A percentile compares a stretch with the other conserved stretches of the same genome.
phyloP scores from a whole-genome alignment of 1,140 invertebrate genomes.

The Drosophila mojavensis region DNA sequence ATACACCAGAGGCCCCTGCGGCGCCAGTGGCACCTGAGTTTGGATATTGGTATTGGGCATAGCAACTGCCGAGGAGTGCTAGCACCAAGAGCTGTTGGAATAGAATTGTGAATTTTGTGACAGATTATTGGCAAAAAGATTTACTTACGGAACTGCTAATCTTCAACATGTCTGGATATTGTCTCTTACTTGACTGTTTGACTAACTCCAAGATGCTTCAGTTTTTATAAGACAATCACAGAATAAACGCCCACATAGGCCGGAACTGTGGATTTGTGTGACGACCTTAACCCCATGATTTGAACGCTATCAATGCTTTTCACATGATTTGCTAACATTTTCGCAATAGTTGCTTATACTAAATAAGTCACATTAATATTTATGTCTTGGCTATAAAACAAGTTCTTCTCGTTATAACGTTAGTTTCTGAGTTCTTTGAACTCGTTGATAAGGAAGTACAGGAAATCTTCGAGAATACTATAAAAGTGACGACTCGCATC shows the following conservation, averaged over 20 bases:
- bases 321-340: constrained; percentile 61
- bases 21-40: not conserved
- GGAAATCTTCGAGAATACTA: constrained; percentile 60
- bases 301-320: constrained; percentile 72
- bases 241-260: constrained; percentile 56
- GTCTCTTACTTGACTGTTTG: constrained; percentile 63
- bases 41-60: constrained; percentile 67
- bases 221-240: constrained; percentile 62
- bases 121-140: not conserved
- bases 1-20: not conserved
- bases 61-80: constrained; percentile 41
- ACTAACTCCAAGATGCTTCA: constrained; percentile 16
- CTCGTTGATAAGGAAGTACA: constrained; percentile 65
- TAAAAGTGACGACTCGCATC: constrained; percentile 49
- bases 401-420: constrained; percentile 45
- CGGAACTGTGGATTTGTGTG: constrained; percentile 51
- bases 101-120: not conserved
- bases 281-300: constrained; percentile 64
- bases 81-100: constrained; percentile 46
- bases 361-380: constrained; percentile 53
- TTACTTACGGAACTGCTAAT: constrained; percentile 56
- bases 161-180: constrained; percentile 52
- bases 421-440: constrained; percentile 67
- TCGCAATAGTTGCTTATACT: constrained; percentile 64
- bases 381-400: constrained; percentile 47